Evolutionary conservation across 1,140 invertebrate genomes (phyloP).

Genomic region (Amphibalanus amphitrite): DNA sequence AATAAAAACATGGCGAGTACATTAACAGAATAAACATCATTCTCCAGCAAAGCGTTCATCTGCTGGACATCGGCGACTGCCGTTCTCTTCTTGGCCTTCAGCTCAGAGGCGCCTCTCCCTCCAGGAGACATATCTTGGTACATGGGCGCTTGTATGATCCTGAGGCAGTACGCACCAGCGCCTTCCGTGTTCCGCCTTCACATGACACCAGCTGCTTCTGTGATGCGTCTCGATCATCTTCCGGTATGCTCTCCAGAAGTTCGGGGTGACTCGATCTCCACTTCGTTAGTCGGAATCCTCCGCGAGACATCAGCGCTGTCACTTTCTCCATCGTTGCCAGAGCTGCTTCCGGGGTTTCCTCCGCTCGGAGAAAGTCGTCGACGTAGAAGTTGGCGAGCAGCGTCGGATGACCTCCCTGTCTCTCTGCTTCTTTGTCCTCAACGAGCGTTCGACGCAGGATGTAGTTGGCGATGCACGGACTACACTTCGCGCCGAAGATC

Average conservation of each 20-base stretch:
- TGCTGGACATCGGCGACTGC: no score
- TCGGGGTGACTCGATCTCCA: slow-evolving; percentile 13
- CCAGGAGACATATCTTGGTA: no score
- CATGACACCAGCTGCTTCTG: neutral
- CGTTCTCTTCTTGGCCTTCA: no score
- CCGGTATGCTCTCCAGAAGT: neutral
- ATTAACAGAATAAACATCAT: no score
- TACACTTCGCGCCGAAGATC: slow-evolving; percentile 17
- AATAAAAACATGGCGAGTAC: no score
- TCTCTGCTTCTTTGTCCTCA: slow-evolving; percentile 10
- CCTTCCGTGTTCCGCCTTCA: neutral
- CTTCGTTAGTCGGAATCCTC: slow-evolving; percentile 14
- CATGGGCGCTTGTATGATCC: no score
- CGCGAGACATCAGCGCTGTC: slow-evolving; percentile 6
- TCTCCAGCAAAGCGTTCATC: no score
- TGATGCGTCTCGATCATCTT: neutral
- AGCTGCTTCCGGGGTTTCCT: slow-evolving; percentile 10
- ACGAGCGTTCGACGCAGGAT: slow-evolving; percentile 12
- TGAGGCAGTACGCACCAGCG: no score
- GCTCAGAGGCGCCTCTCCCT: no score
- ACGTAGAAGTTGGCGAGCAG: slow-evolving; percentile 16
- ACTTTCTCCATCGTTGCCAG: slow-evolving; percentile 8
- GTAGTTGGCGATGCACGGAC: slow-evolving; percentile 15
- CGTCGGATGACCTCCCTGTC: neutral
- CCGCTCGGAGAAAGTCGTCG: slow-evolving; percentile 14